Evolutionary conservation across 2,113 vertebrate genomes (phyloP), one percentile per base, ranked within the genome.

Genomic region (Pheucticus melanocephalus): DNA sequence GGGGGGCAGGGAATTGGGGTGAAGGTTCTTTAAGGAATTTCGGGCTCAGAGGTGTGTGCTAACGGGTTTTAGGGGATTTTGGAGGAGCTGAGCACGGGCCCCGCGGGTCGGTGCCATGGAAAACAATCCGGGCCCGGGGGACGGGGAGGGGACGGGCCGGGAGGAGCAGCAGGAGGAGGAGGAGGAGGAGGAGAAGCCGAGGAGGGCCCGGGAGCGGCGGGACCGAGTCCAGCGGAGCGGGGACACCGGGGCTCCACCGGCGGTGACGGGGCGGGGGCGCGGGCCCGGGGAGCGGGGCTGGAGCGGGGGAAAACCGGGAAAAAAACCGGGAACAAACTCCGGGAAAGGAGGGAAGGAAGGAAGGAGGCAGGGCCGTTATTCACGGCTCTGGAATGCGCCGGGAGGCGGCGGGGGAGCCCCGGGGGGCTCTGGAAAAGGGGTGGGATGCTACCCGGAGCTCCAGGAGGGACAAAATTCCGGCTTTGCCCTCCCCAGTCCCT

Each of bases 301-400:
- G 63, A 33, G 20, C 3, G 25, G 37, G 69, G 50, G 21, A 8
- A 42, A 33, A 53, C 6, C 21, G 15, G 20, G 70, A 6, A 17
- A 28, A 37, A 37, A 59, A 3, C 5, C 23, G 11, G 35, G 65
- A 13, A 47, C 25, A 44, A 12, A 8, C 15, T 25, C 35, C 59
- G 37, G 19, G 71, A 11, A 53, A 14, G 61, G n/a, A 50, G 23
- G 59, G 80, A 23, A 57, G 59, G 80, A 23, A 57, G 17, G 61
- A 40, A 47, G 70, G 23, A 9, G 23, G 35, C 35, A 9, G 47
- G 47, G 39, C 11, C 2, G 56, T 90, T 90, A 60, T 92, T 86
- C 90, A 92, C 77, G 40, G 66, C 86, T 60, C 78, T 83, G 94
- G 94, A 90, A 95, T 92, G 88, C 72, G 70, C 35, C 42, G 42